Percentiles rank a stretch among this genome's conserved stretches.
phyloP scores from a whole-genome alignment of 2,797 vertebrate genomes.

The Crocidura indochinensis region DNA sequence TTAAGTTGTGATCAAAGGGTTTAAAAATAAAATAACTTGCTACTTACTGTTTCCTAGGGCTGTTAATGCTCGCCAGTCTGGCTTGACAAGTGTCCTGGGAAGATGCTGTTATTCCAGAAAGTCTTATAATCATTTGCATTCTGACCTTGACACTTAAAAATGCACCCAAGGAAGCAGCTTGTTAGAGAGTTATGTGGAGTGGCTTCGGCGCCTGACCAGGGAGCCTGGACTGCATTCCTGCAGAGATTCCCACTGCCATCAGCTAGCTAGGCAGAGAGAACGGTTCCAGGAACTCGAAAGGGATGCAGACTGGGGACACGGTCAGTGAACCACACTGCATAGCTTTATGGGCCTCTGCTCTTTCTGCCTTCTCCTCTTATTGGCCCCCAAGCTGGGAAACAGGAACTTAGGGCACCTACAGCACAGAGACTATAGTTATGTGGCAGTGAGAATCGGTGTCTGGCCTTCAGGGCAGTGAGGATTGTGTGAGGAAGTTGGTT shows the following conservation, averaged over 20 bases:
- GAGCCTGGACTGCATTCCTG: conserved; percentile 77
- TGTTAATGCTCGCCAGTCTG: conserved; percentile 53
- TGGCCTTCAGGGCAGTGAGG: conserved; percentile 11
- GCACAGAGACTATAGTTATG: conserved; percentile 34
- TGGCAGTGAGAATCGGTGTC: conserved; percentile 47
- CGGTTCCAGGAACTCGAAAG: conserved; percentile 72
- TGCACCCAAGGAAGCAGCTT: conserved; percentile 77
- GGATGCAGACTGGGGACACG: conserved; percentile 62
- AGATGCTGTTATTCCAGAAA: conserved; percentile 64
- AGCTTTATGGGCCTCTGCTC: conserved; percentile 1
- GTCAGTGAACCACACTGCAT: conserved; percentile 54
- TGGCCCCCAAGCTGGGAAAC: conserved; percentile 25
- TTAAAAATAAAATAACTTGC: conserved; percentile 53
- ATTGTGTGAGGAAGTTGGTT: not conserved
- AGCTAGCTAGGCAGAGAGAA: conserved; percentile 59
- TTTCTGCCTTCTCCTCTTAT: conserved; percentile 14
- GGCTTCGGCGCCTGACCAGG: conserved; percentile 75
- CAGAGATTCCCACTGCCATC: conserved; percentile 73
- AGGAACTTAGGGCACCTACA: conserved; percentile 11
- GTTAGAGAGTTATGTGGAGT: conserved; percentile 78
- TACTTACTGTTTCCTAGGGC: conserved; percentile 47
- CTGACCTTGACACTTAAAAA: conserved; percentile 80
- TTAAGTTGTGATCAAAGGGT: conserved; percentile 7
- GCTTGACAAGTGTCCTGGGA: conserved; percentile 70
- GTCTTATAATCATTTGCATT: conserved; percentile 63